Base-by-base conservation (phyloP, 2,888 invertebrate genomes). In the Rhingia rostrata region DNA sequence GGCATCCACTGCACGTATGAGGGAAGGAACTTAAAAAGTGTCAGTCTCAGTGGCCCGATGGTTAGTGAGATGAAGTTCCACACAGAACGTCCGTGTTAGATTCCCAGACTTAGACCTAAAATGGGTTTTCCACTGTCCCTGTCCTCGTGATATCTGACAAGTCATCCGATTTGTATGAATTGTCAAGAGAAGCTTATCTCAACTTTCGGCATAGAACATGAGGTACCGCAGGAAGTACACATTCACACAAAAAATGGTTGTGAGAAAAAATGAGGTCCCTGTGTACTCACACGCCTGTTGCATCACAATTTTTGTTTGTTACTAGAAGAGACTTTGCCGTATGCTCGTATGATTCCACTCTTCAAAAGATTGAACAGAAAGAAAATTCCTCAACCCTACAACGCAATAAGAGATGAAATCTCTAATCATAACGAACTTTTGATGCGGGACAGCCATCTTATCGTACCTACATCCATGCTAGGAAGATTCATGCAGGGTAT, bases 401-500 rank as follows among this genome's bases (percentile, higher is more conserved):
- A 43, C 1, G 43, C 60, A 22, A 32, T 70, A 3, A 61, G n/a
- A 58, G 32, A 61, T 9, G 53, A 66, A 6, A 66, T 41, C 41
- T 41, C 66, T 6, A 51, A 66, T 35, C 41, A 61, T 0, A 53
- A 56, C 45, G 67, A 45, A 9, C 30, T 60, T 41, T 53, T 70
- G 10, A 61, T 43, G 60, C 35, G 58, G 0, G 30, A 41, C 51
- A 60, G 60, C 10, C 49, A 41, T 33, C 51, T 70, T n/a, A 60
- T 70, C 7, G 51, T 72, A 10, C 60, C 60, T 6, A 35, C 60
- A 43, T 61, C 60, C n/a, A 61, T 61, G 53, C 60, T 53, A 9
- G 61, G 53, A 9, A 61, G 61, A 51, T 72, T 22, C 61, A 72
- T 72, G 51, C 35, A n/a, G 60, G 60, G 51, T n/a, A 60, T 53